These are phyloP conservation scores for Hexactinellida sp. DNA, from an alignment of 37 sponge, comb jelly and placozoan genomes.

Conservation along the genomic window DNA sequence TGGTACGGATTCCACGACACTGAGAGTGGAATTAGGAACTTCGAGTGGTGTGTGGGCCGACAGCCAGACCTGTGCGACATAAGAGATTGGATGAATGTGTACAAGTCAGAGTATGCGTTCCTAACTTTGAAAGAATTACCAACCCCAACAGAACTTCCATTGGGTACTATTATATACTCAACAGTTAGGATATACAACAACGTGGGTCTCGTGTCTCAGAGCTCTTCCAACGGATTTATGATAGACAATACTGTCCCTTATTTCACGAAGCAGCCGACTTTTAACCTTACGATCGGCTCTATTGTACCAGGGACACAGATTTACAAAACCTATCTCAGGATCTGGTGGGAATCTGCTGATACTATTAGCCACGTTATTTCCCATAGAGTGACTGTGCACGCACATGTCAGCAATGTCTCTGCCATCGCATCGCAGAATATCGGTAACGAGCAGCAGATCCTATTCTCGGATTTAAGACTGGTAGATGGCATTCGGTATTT, in stretches of 20 bases:
- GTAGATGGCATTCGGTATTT: constrained; percentile 40
- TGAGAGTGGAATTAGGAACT: constrained; percentile 32
- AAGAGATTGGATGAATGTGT: constrained; percentile 25
- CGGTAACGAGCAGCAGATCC: background rate
- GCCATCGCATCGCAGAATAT: background rate
- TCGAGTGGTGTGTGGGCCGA: constrained; percentile 31
- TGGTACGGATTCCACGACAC: constrained; percentile 67
- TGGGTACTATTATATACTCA: constrained; percentile 18
- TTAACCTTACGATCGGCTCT: background rate
- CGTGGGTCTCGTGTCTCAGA: background rate
- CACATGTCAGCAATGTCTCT: background rate
- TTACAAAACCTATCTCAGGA: background rate
- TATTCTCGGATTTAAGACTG: constrained; percentile 14
- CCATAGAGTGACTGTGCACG: background rate
- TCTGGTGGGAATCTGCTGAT: constrained; percentile 30
- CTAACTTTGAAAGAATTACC: background rate
- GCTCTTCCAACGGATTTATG: background rate
- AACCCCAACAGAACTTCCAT: background rate
- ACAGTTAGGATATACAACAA: constrained; percentile 41
- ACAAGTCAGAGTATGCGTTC: constrained; percentile 21
- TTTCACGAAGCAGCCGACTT: background rate
- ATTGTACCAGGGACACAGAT: background rate
- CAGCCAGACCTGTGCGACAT: constrained; percentile 22
- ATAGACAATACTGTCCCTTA: background rate
- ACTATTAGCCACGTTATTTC: background rate